Evolutionary conservation across 2,113 vertebrate species (phyloP), one percentile per base, ranked within the genome.

Genomic region (Canis aureus): DNA sequence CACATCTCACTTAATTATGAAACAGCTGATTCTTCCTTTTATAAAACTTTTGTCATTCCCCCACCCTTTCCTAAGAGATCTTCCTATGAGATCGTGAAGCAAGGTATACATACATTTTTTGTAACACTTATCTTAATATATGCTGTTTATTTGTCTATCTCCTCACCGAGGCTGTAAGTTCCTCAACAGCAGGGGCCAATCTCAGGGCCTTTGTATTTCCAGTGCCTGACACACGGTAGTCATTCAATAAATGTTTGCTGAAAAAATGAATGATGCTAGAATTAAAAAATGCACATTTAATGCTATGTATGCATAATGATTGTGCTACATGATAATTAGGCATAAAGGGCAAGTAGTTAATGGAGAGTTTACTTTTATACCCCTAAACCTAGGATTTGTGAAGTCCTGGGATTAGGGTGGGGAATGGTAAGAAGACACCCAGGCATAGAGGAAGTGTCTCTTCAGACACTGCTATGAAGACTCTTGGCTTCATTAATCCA

Each of bases 161-260:
- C 82, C 97, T 97, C 94, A 96, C 92, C 78, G 78, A 97, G 92
- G 78, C 92, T 94, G 92, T 91, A 64, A 97, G 81, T 79, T 96
- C 94, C 97, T 96, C 97, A 96, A 96, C 76, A 95, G 96, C 76
- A 93, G 94, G 92, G 96, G 96, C 95, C 85, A 84, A 93, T 94
- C 95, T 94, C 96, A 89, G 95, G 92, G 84, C 73, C 94, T 97
- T 78, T 96, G 95, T 88, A 74, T 84, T 95, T 92, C 92, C 96
- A 97, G 82, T 91, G 94, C 90, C 96, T 96, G 96, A 95, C 73
- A 96, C 86, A 92, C 15, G 59, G 95, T 29, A 94, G 95, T 71
- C 95, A 96, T 89, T 97, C 94, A 97, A 76, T 96, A 97, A 93
- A 79, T 96, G 87, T 95, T 97, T 94, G 92, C 97, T 98, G 94